Evolutionary conservation across 1,140 invertebrate species (phyloP).

Genomic region (Platyura marginata): DNA sequence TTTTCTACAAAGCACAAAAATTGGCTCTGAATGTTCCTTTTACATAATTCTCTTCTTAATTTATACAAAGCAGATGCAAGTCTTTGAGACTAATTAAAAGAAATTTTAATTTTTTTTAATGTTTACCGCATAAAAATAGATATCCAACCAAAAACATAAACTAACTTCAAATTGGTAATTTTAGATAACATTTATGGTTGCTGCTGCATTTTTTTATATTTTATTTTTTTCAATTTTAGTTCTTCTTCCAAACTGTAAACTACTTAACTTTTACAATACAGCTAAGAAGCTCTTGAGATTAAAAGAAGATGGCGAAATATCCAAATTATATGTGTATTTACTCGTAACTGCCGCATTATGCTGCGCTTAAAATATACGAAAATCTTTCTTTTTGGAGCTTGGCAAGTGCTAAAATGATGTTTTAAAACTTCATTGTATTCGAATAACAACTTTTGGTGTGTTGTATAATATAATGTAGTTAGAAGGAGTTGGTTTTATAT

Average conservation of each 20-base stretch:
- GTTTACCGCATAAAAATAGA: too few species aligned
- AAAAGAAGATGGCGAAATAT: neutral
- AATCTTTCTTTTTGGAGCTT: neutral
- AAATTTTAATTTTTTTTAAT: too few species aligned
- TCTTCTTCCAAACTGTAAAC: neutral
- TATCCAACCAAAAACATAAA: too few species aligned
- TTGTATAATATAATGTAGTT: too few species aligned
- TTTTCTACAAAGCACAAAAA: too few species aligned
- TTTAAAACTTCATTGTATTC: neutral
- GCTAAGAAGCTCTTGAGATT: neutral
- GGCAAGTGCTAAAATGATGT: neutral
- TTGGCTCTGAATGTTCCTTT: too few species aligned
- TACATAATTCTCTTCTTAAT: too few species aligned
- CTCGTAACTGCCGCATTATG: neutral
- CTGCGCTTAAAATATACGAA: neutral
- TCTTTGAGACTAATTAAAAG: too few species aligned
- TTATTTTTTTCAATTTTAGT: neutral
- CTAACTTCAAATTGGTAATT: neutral
- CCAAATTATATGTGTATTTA: neutral
- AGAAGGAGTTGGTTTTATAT: too few species aligned
- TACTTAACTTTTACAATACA: neutral
- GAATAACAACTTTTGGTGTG: neutral
- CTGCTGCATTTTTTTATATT: neutral
- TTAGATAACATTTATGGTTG: neutral
- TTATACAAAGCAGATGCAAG: too few species aligned